These are phyloP conservation scores for Pampus argenteus DNA, from an alignment of 2,797 vertebrate species.

Conservation along the genomic window DNA sequence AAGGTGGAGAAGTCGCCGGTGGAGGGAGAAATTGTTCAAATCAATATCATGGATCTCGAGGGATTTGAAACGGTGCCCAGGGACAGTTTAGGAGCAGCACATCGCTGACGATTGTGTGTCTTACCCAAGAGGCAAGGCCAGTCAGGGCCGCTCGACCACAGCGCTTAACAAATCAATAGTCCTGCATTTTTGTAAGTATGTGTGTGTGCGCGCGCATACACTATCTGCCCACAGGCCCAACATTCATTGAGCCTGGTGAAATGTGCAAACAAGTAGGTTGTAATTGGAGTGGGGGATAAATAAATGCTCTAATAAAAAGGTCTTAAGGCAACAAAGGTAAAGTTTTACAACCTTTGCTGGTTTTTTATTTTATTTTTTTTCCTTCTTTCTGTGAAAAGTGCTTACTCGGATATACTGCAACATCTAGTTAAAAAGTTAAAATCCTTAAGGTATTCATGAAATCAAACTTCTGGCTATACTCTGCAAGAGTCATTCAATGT, in stretches of 20 bases:
- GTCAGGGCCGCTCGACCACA: constrained; percentile 60
- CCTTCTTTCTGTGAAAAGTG: not conserved
- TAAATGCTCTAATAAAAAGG: constrained; percentile 41
- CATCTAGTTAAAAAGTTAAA: not conserved
- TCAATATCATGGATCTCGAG: constrained; percentile 76
- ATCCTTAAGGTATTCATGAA: not conserved
- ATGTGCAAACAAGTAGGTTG: constrained; percentile 57
- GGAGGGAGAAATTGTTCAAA: constrained; percentile 65
- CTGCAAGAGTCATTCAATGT: not conserved
- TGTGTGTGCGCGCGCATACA: constrained; percentile 11
- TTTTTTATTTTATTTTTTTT: not conserved
- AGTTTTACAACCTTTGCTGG: constrained; percentile 4
- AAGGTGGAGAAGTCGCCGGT: constrained; percentile 62
- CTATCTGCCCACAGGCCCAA: constrained; percentile 45
- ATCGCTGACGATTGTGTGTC: constrained; percentile 73
- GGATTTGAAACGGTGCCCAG: constrained; percentile 75
- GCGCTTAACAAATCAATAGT: constrained; percentile 77
- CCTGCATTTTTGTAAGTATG: constrained; percentile 42
- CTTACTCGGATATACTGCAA: not conserved
- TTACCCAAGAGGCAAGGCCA: constrained; percentile 70
- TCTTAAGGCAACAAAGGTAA: constrained; percentile 17
- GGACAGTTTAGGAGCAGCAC: constrained; percentile 75
- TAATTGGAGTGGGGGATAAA: constrained; percentile 30
- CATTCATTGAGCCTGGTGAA: constrained; percentile 55
- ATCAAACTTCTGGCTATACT: not conserved